Conservation (phyloP, 2,888 invertebrate species). For the Hartigia nigra region DNA sequence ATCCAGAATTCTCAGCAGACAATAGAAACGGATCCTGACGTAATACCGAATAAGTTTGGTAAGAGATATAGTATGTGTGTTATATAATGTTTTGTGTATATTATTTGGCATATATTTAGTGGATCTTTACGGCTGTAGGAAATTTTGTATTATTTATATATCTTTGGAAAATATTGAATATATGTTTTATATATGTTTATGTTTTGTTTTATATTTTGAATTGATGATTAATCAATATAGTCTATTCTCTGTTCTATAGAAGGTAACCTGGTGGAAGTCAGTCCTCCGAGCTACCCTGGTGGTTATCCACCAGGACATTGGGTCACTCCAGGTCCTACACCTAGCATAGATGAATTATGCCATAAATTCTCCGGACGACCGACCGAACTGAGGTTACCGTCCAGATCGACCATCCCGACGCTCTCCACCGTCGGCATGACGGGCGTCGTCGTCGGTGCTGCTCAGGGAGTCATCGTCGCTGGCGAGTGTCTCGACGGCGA, state of each 20-base stretch:
- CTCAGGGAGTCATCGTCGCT: conserved; percentile 59
- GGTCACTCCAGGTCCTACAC: conserved; percentile 67
- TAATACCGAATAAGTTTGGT: conserved; percentile 82
- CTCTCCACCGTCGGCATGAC: conserved; percentile 44
- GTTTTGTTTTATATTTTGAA: neutral
- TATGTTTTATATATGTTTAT: neutral
- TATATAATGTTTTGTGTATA: neutral
- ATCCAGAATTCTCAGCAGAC: conserved; percentile 58
- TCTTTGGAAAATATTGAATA: neutral
- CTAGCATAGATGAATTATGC: conserved; percentile 64
- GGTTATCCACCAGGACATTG: conserved; percentile 64
- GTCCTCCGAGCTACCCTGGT: conserved; percentile 61
- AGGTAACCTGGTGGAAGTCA: conserved; percentile 59
- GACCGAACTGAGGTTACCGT: conserved; percentile 62
- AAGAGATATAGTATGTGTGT: conserved; percentile 44
- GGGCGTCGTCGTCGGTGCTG: conserved; percentile 50
- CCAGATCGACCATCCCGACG: conserved; percentile 57
- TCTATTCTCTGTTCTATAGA: conserved; percentile 43
- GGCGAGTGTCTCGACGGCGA: conserved; percentile 79
- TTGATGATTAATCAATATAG: neutral
- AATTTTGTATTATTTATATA: neutral
- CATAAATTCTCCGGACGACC: conserved; percentile 61
- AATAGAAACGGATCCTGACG: conserved; percentile 78
- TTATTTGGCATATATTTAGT: neutral
- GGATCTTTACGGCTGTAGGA: neutral